Conservation (phyloP, 2,113 vertebrate genomes). For the Carassius gibelio region DNA sequence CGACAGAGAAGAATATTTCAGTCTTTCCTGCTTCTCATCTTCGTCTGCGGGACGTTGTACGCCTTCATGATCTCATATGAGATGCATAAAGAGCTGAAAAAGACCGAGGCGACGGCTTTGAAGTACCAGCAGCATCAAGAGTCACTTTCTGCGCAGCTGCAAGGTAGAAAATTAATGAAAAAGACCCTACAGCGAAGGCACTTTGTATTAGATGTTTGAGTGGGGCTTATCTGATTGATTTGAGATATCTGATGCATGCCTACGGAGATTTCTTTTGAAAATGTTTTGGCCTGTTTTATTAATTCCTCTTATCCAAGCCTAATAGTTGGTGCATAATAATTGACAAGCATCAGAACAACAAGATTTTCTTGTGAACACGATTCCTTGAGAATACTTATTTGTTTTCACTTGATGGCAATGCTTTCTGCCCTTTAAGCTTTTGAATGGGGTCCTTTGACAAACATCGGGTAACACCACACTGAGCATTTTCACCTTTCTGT, state of each 20-base stretch:
- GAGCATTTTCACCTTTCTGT: slow-evolving; percentile 32
- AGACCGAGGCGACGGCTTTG: slow-evolving; percentile 85
- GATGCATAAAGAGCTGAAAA: slow-evolving; percentile 88
- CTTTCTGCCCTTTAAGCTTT: neutral
- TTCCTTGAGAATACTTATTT: neutral
- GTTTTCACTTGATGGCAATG: neutral
- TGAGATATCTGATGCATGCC: neutral
- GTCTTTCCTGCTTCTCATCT: slow-evolving; percentile 84
- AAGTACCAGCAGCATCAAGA: slow-evolving; percentile 98
- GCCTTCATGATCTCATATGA: slow-evolving; percentile 90
- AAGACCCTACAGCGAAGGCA: neutral
- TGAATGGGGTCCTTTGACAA: slow-evolving; percentile 28
- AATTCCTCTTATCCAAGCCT: neutral
- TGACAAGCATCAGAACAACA: neutral
- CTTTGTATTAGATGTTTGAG: slow-evolving; percentile 17
- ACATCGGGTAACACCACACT: slow-evolving; percentile 23
- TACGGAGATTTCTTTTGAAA: neutral
- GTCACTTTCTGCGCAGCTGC: slow-evolving; percentile 92
- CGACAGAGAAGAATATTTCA: slow-evolving; percentile 92
- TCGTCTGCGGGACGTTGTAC: slow-evolving; percentile 87
- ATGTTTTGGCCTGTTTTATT: slow-evolving; percentile 4
- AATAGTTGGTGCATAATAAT: slow-evolving; percentile 1
- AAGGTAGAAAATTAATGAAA: slow-evolving; percentile 79
- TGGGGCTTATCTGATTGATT: neutral
- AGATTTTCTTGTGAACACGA: neutral